phyloP scores from a whole-genome alignment of 1,140 invertebrate genomes.

The Philotrypesis tridentata region DNA sequence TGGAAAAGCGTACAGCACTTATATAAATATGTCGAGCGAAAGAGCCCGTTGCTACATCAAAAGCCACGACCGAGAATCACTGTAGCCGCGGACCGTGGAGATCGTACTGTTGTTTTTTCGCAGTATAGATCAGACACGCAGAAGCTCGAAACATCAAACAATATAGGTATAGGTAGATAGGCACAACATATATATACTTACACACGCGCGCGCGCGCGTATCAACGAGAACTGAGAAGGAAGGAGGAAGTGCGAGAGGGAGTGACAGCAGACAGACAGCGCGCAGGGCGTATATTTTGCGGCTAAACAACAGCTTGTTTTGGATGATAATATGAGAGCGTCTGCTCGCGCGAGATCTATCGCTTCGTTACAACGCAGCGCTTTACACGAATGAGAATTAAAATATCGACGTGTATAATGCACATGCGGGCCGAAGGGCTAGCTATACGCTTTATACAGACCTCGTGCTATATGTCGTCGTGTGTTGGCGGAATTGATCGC shows the following conservation, averaged over 20 bases:
- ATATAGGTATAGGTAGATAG: too few species aligned
- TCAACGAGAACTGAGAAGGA: too few species aligned
- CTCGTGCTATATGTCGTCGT: neutral
- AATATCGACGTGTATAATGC: neutral
- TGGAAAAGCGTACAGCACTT: neutral
- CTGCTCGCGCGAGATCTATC: neutral
- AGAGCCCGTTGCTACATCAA: neutral
- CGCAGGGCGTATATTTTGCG: neutral
- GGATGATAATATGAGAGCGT: neutral
- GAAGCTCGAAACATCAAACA: too few species aligned
- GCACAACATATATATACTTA: too few species aligned
- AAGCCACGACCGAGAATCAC: neutral
- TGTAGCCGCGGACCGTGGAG: neutral
- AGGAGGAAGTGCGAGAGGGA: neutral
- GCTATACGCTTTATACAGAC: neutral
- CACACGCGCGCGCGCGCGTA: too few species aligned
- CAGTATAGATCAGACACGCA: neutral
- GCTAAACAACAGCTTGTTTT: neutral
- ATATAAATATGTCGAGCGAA: neutral
- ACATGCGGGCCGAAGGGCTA: neutral
- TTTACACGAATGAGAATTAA: too few species aligned
- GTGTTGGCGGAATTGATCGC: neutral
- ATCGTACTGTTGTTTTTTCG: neutral
- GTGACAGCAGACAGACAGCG: neutral
- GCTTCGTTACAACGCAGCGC: neutral